Base-by-base conservation (phyloP, 2,888 invertebrate genomes). In the Disparrhopalites patrizii region DNA sequence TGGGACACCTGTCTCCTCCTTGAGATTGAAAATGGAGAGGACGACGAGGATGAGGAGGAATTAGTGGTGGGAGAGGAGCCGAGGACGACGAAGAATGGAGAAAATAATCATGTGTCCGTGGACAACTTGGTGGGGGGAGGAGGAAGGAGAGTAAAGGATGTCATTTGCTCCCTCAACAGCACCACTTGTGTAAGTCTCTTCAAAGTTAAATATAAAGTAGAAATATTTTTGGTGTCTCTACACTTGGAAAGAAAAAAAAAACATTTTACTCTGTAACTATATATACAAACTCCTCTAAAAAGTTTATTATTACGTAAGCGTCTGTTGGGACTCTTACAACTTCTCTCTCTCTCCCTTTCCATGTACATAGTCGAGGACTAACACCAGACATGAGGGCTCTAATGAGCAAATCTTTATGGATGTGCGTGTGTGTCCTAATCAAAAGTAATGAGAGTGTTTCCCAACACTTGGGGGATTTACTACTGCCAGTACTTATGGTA, bases 1-100 rank as follows among this genome's bases (percentile, higher is more conserved):
- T 87, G 87, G 87, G 86, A 87, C 80, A 87, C 86, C 78, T 87
- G 87, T 81, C 87, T 87, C 78, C 82, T 86, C 74, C 83, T 87
- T 70, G 86, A 87, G 79, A 86, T 86, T 55, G 66, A 65, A 58
- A 63, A 64, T 60, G 63, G 50, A 18, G 56, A 40, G 31, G 67
- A 50, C 47, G 50, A 86, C 70, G 47, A 47, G 47, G n/a, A n/a
- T n/a, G n/a, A n/a, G n/a, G n/a, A n/a, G n/a, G n/a, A n/a, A n/a
- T n/a, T n/a, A n/a, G n/a, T n/a, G n/a, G n/a, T n/a, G n/a, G n/a
- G n/a, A n/a, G n/a, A n/a, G n/a, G n/a, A n/a, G n/a, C n/a, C n/a
- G n/a, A n/a, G n/a, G n/a, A n/a, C n/a, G n/a, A n/a, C n/a, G n/a
- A n/a, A n/a, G n/a, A n/a, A n/a, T n/a, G n/a, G n/a, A n/a, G n/a